Conservation (phyloP, 2,797 vertebrate species). For the Chelmon rostratus region DNA sequence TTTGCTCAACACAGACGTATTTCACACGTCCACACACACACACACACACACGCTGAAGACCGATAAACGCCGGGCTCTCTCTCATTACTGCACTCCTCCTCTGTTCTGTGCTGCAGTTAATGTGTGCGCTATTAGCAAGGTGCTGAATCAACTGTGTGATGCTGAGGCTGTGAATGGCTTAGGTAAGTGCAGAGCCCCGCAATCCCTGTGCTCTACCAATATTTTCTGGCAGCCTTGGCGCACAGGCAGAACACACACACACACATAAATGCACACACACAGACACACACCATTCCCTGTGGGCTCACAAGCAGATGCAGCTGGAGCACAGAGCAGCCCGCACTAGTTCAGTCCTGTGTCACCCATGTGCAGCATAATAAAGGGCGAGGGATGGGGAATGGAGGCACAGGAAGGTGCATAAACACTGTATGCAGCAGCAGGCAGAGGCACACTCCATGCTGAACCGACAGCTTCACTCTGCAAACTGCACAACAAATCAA, state of each 20-base stretch:
- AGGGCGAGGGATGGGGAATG: constrained; percentile 38
- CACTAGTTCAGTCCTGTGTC: constrained; percentile 73
- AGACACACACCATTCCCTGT: constrained; percentile 60
- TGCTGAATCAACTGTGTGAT: constrained; percentile 83
- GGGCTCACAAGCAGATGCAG: constrained; percentile 78
- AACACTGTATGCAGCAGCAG: constrained; percentile 56
- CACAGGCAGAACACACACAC: constrained; percentile 46
- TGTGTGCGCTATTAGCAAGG: constrained; percentile 77
- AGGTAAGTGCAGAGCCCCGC: constrained; percentile 75
- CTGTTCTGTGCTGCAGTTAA: constrained; percentile 81
- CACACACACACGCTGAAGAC: constrained; percentile 28
- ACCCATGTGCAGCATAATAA: constrained; percentile 76
- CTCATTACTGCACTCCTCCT: constrained; percentile 70
- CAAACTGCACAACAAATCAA: constrained; percentile 46
- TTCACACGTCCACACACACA: constrained; percentile 40
- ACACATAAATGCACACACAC: constrained; percentile 23
- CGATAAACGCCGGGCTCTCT: constrained; percentile 25
- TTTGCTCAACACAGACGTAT: constrained; percentile 71
- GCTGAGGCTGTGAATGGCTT: constrained; percentile 74
- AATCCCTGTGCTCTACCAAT: constrained; percentile 67
- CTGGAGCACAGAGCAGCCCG: constrained; percentile 72
- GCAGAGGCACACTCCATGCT: constrained; percentile 27
- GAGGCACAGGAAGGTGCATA: constrained; percentile 45
- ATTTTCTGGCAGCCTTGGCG: constrained; percentile 63
- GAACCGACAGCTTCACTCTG: constrained; percentile 26